Percentiles rank a stretch among this genome's conserved stretches.
phyloP scores from a whole-genome alignment of 2,113 vertebrate genomes.

The Petrocephalus microphthalmus region DNA sequence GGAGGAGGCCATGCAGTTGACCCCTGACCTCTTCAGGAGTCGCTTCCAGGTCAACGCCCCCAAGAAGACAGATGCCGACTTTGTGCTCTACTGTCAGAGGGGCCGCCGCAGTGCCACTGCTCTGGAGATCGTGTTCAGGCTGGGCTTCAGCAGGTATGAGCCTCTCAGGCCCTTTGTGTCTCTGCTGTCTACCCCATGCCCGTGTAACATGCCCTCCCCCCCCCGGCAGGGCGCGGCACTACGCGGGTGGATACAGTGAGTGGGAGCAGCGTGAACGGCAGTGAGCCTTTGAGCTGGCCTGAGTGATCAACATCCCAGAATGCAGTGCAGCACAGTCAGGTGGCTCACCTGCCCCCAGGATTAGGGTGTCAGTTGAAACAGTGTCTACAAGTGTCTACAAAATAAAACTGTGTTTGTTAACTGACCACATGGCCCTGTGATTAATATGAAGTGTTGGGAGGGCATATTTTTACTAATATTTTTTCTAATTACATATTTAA shows the following conservation, averaged over 20 bases:
- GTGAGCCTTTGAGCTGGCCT: constrained; percentile 15
- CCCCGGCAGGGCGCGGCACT: constrained; percentile 50
- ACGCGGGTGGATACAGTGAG: constrained; percentile 53
- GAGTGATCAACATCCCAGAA: no score
- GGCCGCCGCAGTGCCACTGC: constrained; percentile 50
- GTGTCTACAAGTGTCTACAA: no score
- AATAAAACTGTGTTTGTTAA: no score
- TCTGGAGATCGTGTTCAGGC: constrained; percentile 33
- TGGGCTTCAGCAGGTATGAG: constrained; percentile 44
- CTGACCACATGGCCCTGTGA: no score
- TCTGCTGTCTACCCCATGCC: neutral
- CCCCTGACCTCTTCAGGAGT: constrained; percentile 53
- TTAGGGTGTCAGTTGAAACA: no score
- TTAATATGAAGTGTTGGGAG: no score
- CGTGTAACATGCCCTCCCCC: neutral
- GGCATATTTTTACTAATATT: no score
- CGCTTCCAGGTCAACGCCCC: constrained; percentile 55
- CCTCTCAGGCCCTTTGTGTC: neutral
- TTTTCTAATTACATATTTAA: no score
- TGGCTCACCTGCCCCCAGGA: no score
- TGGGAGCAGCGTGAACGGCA: constrained; percentile 47
- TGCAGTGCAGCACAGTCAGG: no score
- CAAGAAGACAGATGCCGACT: constrained; percentile 43
- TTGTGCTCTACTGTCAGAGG: constrained; percentile 55
- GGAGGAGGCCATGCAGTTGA: constrained; percentile 60